Base-by-base conservation (phyloP, 2,888 invertebrate species). In the Pharmacophagus antenor region DNA sequence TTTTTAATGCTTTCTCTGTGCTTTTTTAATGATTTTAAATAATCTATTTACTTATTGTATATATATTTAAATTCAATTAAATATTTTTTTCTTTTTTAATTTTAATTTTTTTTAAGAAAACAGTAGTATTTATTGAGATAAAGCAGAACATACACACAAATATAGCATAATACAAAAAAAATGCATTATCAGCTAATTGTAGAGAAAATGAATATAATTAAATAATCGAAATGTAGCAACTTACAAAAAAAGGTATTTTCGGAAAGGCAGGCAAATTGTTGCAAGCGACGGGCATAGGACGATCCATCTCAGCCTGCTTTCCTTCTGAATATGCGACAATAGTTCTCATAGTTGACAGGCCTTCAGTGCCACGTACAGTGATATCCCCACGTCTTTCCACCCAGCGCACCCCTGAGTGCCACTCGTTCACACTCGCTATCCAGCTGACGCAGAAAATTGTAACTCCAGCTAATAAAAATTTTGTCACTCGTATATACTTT, bases 321-420 rank as follows among this genome's bases (percentile, higher is more conserved):
- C 84, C 89, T 72, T 92, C 92, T 31, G 93, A 93, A 79, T 93
- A 93, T 20, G 91, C 93, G 65, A 93, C 91, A 67, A 93, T 92
- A 63, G 93, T 93, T 71, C 88, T 88, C 83, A 92, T 91, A 61
- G 90, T 90, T 25, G 89, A 72, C 62, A 76, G 65, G 48, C 55
- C 55, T 44, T 67, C 63, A 1, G 60, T 62, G 7, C 66, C 69
- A 56, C 66, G 61, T 15, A 64, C 67, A 20, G 46, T n/a, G n/a
- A n/a, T 25, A 21, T 62, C 65, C 2, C 62, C 68, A 21, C 67
- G 75, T 18, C 74, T 69, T 58, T 66, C 73, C 57, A 72, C 73
- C 85, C 85, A 84, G 21, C 74, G 76, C 63, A 79, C 75, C 56
- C 78, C 77, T 4, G 77, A 63, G 66, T 82, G 82, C 89, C 89